Evolutionary conservation across 2,888 invertebrate species (phyloP).

Genomic region (Punctoribates punctum): DNA sequence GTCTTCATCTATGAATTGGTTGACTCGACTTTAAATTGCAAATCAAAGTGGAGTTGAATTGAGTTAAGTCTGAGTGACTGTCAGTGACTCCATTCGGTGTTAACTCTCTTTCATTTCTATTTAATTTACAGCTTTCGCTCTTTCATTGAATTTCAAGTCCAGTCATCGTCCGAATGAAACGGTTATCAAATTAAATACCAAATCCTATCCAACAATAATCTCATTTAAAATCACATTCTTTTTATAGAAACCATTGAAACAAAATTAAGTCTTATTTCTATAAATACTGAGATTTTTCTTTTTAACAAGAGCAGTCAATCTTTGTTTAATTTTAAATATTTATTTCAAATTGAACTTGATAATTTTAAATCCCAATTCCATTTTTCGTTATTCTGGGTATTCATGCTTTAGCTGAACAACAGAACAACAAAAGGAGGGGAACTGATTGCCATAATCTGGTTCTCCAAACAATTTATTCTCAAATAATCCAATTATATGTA

Average conservation of each 20-base stretch:
- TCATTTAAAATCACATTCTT: too few relatives aligned
- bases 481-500: constrained; percentile 25
- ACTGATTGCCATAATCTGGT: constrained; percentile 31
- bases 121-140: constrained; percentile 4
- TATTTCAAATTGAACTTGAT: too few relatives aligned
- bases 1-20: background rate
- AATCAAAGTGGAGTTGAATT: constrained; percentile 13
- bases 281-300: too few relatives aligned
- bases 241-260: too few relatives aligned
- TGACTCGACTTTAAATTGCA: constrained; percentile 19
- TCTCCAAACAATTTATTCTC: constrained; percentile 18
- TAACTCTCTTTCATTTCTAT: background rate
- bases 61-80: background rate
- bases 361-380: too few relatives aligned
- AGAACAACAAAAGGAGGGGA: background rate
- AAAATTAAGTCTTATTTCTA: too few relatives aligned
- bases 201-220: too few relatives aligned
- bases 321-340: too few relatives aligned
- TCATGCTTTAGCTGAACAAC: too few relatives aligned
- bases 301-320: too few relatives aligned
- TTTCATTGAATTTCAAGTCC: constrained; percentile 16
- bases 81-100: background rate
- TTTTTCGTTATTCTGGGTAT: too few relatives aligned
- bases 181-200: too few relatives aligned
- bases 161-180: background rate